A percentile compares a stretch with the other conserved stretches of the same genome.
phyloP scores from a whole-genome alignment of 1,140 invertebrate genomes.

The Teleogryllus occipitalis region DNA sequence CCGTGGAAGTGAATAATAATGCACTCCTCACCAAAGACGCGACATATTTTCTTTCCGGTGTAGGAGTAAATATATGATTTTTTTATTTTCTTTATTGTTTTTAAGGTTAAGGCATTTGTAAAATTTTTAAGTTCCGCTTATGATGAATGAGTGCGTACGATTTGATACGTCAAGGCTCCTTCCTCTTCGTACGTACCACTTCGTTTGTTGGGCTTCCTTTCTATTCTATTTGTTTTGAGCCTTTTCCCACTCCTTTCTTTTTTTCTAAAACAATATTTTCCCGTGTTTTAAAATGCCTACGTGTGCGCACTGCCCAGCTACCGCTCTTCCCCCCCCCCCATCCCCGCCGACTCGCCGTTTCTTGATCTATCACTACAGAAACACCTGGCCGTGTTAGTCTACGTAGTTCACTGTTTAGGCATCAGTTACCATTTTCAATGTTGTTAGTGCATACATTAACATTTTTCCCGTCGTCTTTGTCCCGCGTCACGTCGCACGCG shows the following conservation, averaged over 20 bases:
- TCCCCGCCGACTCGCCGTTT: background rate
- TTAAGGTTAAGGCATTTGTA: background rate
- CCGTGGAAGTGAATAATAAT: background rate
- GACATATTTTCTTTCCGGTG: background rate
- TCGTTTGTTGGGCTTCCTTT: background rate
- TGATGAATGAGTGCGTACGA: background rate
- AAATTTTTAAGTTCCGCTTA: background rate
- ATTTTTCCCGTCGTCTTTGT: background rate
- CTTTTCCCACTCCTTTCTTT: background rate
- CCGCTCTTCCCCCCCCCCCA: no score
- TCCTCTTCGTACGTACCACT: background rate
- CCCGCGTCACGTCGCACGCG: background rate
- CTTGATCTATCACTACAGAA: background rate
- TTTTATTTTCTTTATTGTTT: background rate
- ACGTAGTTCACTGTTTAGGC: conserved; percentile 3
- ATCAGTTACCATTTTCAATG: conserved; percentile 5
- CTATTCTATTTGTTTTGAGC: background rate
- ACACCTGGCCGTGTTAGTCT: background rate
- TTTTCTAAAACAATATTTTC: background rate
- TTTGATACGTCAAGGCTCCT: background rate
- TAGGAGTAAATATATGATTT: background rate
- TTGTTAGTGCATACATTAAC: background rate
- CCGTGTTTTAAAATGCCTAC: background rate
- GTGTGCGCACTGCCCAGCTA: background rate
- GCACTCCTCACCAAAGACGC: background rate